Conservation (phyloP, 2,113 vertebrate species). For the Mirza zaza region DNA sequence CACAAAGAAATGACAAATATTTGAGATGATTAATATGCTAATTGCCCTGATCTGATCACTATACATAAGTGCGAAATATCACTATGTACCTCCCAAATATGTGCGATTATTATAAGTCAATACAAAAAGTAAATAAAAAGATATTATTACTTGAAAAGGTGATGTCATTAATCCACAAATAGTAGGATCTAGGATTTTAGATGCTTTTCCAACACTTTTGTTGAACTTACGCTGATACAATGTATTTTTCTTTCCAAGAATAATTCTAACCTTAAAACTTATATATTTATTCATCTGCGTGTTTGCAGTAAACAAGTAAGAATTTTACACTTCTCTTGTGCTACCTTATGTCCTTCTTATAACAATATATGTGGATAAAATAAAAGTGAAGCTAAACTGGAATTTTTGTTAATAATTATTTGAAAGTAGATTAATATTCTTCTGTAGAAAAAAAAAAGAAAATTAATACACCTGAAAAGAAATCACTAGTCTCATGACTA, state of each 20-base stretch:
- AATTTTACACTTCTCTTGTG: neutral
- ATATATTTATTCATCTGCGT: neutral
- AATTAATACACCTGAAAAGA: neutral
- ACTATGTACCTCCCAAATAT: too few species aligned
- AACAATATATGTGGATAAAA: neutral
- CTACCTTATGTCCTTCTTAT: neutral
- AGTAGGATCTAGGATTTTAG: neutral
- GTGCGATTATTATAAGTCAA: too few species aligned
- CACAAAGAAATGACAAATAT: too few species aligned
- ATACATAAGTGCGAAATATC: too few species aligned
- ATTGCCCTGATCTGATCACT: too few species aligned
- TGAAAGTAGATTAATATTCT: slow-evolving; percentile 4
- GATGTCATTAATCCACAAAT: neutral
- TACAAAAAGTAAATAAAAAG: neutral
- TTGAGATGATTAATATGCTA: too few species aligned
- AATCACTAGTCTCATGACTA: neutral
- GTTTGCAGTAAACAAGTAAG: neutral
- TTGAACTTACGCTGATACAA: neutral
- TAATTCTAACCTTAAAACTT: neutral
- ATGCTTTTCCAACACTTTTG: neutral
- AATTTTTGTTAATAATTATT: slow-evolving; percentile 5
- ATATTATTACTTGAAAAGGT: neutral
- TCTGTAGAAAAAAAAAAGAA: neutral
- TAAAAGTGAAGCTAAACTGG: neutral
- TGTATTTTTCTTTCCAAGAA: neutral